phyloP scores from a whole-genome alignment of 2,888 invertebrate species.

The Branchinecta sandiegonensis region DNA sequence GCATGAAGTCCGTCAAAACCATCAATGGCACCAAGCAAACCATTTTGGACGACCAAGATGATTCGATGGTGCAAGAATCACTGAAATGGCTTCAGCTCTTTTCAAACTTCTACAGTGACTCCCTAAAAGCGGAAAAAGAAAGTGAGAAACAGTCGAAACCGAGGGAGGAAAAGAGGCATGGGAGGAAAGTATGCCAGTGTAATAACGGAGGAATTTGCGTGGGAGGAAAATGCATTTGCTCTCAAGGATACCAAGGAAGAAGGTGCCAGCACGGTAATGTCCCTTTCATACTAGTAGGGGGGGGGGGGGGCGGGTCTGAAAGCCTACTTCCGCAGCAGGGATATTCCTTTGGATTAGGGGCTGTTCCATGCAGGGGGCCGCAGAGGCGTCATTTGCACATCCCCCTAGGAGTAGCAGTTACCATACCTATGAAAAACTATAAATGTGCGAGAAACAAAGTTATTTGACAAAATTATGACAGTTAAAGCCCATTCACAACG shows the following conservation, averaged over 20 bases:
- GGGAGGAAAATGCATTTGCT: not conserved
- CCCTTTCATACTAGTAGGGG: too few species aligned
- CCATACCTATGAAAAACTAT: too few species aligned
- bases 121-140: not conserved
- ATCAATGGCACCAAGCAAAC: slow-evolving; percentile 8
- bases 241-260: not conserved
- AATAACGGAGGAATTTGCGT: not conserved
- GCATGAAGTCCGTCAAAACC: not conserved
- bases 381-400: too few species aligned
- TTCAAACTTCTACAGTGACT: not conserved
- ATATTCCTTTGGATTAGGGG: too few species aligned
- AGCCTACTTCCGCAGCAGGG: too few species aligned
- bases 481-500: too few species aligned
- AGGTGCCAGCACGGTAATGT: slow-evolving; percentile 6
- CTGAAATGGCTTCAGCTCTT: slow-evolving; percentile 7
- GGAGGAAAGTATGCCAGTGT: not conserved
- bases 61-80: not conserved
- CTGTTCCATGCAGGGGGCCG: too few species aligned
- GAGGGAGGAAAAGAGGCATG: not conserved
- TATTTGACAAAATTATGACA: too few species aligned
- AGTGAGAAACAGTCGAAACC: not conserved
- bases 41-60: not conserved
- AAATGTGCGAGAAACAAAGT: too few species aligned
- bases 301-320: too few species aligned
- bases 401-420: too few species aligned